Conservation (phyloP, 2,797 vertebrate genomes). For the Garrulus glandarius region DNA sequence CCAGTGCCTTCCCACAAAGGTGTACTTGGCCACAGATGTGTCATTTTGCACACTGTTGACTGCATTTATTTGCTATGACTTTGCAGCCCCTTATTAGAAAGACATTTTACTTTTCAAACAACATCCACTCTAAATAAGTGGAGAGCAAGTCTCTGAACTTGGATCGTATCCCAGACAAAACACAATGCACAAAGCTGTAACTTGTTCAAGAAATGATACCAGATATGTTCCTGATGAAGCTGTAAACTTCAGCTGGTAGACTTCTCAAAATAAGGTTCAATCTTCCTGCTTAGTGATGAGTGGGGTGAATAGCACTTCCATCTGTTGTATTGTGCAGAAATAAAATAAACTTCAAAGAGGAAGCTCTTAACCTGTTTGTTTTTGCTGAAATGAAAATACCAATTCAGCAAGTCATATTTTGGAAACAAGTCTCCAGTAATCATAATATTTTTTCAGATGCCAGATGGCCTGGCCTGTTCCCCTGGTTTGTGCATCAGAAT, state of each 20-base stretch:
- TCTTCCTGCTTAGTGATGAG: not conserved
- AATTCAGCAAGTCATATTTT: not conserved
- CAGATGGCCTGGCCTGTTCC: not conserved
- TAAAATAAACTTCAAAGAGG: not conserved
- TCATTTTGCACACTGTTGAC: not conserved
- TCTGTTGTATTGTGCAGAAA: not conserved
- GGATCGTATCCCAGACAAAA: not conserved
- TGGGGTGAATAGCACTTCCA: not conserved
- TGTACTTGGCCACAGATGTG: not conserved
- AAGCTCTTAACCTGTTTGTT: not conserved
- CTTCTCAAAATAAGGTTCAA: not conserved
- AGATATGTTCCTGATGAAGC: not conserved
- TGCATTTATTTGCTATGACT: not conserved
- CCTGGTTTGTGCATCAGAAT: not conserved
- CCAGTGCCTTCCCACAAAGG: not conserved
- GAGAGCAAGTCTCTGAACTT: not conserved
- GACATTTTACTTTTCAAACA: not conserved
- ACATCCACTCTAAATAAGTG: not conserved
- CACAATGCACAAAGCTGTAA: not conserved
- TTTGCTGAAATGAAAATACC: not conserved
- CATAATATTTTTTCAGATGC: constrained; percentile 11
- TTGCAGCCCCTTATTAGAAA: not conserved
- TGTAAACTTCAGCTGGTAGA: not conserved
- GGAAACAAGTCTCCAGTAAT: not conserved
- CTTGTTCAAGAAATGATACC: not conserved